A percentile compares a stretch with the other conserved stretches of the same genome.
These are phyloP conservation scores for Scaptomyza reducta DNA, from an alignment of 2,888 invertebrate genomes.

Conservation along the genomic window DNA sequence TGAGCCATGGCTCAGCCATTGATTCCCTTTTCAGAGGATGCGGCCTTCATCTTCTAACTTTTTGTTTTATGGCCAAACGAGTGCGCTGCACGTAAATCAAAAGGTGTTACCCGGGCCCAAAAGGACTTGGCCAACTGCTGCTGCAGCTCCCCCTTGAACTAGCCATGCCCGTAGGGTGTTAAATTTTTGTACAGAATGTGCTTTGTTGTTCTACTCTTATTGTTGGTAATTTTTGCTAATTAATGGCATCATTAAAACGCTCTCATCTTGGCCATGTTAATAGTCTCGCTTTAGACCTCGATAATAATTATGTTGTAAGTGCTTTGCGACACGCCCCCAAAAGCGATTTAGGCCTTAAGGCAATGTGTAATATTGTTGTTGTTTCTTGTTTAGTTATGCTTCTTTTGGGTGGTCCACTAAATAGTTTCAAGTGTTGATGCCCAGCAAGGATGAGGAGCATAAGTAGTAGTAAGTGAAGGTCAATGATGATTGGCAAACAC, in stretches of 20 bases:
- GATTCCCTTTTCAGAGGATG: constrained; percentile 38
- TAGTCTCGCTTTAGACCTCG: constrained; percentile 20
- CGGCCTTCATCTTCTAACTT: constrained; percentile 54
- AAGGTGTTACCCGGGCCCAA: constrained; percentile 65
- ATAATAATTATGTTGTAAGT: constrained; percentile 73
- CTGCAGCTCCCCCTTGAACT: not conserved
- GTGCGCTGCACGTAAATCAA: constrained; percentile 70
- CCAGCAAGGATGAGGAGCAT: not conserved
- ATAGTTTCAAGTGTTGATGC: constrained; percentile 33
- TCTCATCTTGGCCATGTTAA: constrained; percentile 40
- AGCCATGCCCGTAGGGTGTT: constrained; percentile 35
- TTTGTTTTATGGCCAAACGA: constrained; percentile 66
- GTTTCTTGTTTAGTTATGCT: constrained; percentile 5
- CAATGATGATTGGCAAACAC: constrained; percentile 5
- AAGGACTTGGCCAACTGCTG: constrained; percentile 37
- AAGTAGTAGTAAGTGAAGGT: not conserved
- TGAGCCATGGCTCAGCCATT: constrained; percentile 48
- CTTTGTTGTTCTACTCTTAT: constrained; percentile 36
- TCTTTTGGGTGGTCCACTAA: constrained; percentile 55
- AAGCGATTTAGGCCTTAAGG: constrained; percentile 7
- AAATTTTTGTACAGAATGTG: constrained; percentile 34
- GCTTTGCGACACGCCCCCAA: constrained; percentile 52
- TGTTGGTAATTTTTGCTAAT: constrained; percentile 74
- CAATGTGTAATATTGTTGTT: constrained; percentile 1
- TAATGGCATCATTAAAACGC: constrained; percentile 72